Base-by-base conservation (phyloP, 2,888 invertebrate genomes). In the Oscheius sp. region DNA sequence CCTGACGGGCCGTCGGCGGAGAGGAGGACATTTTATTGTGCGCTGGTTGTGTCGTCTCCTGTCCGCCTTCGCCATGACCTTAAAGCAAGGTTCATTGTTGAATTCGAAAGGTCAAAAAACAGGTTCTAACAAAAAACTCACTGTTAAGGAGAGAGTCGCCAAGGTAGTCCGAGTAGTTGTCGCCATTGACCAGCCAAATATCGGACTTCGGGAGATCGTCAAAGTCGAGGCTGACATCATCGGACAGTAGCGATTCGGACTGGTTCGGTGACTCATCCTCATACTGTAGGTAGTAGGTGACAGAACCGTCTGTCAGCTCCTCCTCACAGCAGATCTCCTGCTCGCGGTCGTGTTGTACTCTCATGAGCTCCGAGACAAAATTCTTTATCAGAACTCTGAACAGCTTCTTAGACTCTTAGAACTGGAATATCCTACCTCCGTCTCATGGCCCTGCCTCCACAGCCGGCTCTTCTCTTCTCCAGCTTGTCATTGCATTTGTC, bases 401-500 rank as follows among this genome's bases (percentile, higher is more conserved):
- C 32, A 53, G 53, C 2, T 3, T 13, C 53, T 21, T 11, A 9
- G 4, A 53, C 53, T 53, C 13, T 33, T 2, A 55, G 55, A 33
- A 70, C 70, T 59, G 32, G 21, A 35, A 21, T 32, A 37, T 32
- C 72, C 2, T 29, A 79, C 75, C 78, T 51, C 37, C 82, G 82
- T 51, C 84, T 47, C 84, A 84, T 84, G 21, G 82, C 80, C 10
- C 74, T 68, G 29, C 84, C 84, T 50, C 84, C 84, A 62, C 82
- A 82, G 21, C 84, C 84, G 57, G 84, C 82, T 57, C 74, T 47
- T 57, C 82, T 76, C 74, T 79, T 78, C 66, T 84, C 84, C 48
- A 62, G 66, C 60, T 77, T 78, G 70, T 82, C 82, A 65, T 80
- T 83, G 71, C 84, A 84, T 72, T 84, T 84, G 60, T 80, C 78